A percentile compares a stretch with the other conserved stretches of the same genome.
Conservation (phyloP, 2,888 invertebrate species). For the Lepidocyrtoides sp. region DNA sequence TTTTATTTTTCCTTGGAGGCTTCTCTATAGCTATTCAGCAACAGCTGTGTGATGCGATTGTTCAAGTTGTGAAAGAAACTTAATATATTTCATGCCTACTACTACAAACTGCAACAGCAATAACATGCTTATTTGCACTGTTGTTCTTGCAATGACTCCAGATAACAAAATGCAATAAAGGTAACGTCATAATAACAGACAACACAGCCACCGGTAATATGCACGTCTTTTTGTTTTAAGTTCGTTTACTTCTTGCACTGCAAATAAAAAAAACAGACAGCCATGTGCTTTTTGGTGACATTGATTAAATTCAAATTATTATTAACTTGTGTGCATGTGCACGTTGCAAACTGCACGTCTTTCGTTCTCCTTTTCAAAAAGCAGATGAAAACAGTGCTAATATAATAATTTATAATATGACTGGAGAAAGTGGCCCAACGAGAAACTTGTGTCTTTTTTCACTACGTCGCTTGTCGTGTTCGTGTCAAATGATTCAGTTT, state of each 20-base stretch:
- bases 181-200: neutral
- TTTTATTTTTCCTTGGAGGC: conserved; percentile 75
- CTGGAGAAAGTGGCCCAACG: neutral
- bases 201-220: conserved; percentile 44
- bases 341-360: neutral
- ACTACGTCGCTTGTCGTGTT: conserved; percentile 7
- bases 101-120: no score
- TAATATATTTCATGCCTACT: no score
- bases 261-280: conserved; percentile 29
- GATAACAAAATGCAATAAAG: conserved; percentile 9
- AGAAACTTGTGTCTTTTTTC: neutral
- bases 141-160: neutral
- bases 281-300: conserved; percentile 44
- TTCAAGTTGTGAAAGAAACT: no score
- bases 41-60: neutral
- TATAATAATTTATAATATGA: neutral
- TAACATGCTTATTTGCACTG: conserved; percentile 30
- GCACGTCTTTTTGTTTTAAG: conserved; percentile 60
- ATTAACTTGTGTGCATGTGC: neutral
- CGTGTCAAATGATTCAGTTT: conserved; percentile 70
- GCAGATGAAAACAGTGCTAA: conserved; percentile 10
- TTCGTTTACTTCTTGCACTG: conserved; percentile 57
- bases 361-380: conserved; percentile 3
- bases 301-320: conserved; percentile 64
- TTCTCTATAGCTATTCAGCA: conserved; percentile 33